Evolutionary conservation across 2,797 vertebrate species (phyloP).

Genomic region (Heteromormyrus szaboi): DNA sequence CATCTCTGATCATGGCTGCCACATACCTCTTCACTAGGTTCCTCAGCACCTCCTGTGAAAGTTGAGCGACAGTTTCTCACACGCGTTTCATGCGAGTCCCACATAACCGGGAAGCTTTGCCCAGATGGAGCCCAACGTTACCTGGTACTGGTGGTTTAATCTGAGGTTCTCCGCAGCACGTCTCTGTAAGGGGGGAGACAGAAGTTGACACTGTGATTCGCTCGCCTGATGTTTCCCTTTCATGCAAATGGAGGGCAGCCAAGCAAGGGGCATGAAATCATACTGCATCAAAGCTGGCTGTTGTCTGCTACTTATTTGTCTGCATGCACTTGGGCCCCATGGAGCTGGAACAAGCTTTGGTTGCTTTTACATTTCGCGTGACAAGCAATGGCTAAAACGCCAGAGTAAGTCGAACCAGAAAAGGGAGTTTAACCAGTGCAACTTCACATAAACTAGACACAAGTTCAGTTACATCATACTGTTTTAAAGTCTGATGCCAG

Average conservation of each 20-base stretch:
- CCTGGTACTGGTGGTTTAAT: conserved; percentile 95
- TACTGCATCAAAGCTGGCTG: not conserved
- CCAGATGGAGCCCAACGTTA: conserved; percentile 42
- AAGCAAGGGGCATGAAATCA: not conserved
- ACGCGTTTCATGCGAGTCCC: not conserved
- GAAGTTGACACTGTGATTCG: not conserved
- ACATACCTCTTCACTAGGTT: conserved; percentile 96
- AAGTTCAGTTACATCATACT: not conserved
- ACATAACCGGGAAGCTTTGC: not conserved
- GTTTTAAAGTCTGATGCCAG: not conserved
- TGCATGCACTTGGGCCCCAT: not conserved
- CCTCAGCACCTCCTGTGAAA: conserved; percentile 84
- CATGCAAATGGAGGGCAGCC: not conserved
- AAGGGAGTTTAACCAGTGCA: not conserved
- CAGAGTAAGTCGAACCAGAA: not conserved
- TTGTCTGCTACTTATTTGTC: not conserved
- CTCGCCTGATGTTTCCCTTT: not conserved
- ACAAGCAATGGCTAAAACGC: not conserved
- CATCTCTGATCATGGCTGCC: conserved; percentile 98
- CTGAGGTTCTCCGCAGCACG: conserved; percentile 90
- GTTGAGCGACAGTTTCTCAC: not conserved
- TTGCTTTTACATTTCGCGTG: not conserved
- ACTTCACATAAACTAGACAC: not conserved
- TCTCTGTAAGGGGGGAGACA: conserved; percentile 61
- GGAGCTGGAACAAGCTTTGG: not conserved